Conservation (phyloP, 2,888 invertebrate species). For the Sabatieria punctata region DNA sequence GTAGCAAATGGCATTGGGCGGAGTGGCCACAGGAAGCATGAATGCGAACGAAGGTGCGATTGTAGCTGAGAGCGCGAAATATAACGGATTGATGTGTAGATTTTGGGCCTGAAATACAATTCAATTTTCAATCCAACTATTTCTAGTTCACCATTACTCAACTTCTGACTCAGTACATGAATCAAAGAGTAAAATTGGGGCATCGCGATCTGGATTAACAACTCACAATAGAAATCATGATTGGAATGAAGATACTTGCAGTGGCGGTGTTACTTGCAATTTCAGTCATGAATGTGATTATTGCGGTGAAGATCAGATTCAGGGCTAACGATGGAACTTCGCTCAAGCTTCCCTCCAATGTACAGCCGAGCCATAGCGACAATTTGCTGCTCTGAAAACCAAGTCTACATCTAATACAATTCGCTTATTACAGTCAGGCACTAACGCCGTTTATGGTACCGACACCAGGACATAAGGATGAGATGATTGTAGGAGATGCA, state of each 20-base stretch:
- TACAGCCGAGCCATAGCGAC: conserved; percentile 11
- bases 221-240: conserved; percentile 17
- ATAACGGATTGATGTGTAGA: conserved; percentile 31
- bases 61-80: conserved; percentile 32
- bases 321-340: conserved; percentile 12
- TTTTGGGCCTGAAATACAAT: conserved; percentile 17
- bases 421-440: no score
- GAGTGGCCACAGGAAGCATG: conserved; percentile 43
- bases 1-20: conserved; percentile 41
- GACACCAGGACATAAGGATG: no score
- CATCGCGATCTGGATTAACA: no score
- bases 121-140: no score
- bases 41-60: conserved; percentile 34
- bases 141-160: no score
- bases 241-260: conserved; percentile 22
- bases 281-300: conserved; percentile 16
- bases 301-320: conserved; percentile 10
- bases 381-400: conserved; percentile 10
- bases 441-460: no score
- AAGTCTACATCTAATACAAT: no score
- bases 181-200: no score
- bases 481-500: no score
- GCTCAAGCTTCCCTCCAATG: conserved; percentile 8
- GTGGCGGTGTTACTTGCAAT: conserved; percentile 22
- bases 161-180: no score